Base-by-base conservation (phyloP, 2,888 invertebrate genomes). In the Automeris io region DNA sequence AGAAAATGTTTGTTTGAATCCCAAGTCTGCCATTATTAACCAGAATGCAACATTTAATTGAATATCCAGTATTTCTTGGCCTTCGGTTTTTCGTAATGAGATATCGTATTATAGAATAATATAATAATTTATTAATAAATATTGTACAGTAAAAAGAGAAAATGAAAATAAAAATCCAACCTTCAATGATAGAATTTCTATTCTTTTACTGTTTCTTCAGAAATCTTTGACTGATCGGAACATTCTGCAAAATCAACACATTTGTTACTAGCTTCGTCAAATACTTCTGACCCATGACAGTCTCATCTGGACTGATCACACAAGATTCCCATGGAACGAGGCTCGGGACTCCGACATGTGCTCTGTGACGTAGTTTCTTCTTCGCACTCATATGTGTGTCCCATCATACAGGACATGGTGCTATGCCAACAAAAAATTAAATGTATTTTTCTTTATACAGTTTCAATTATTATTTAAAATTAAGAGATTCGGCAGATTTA, bases 221-320 rank as follows among this genome's bases (percentile, higher is more conserved):
- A 35, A 8, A 51, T 37, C n/a, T 34, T 33, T 0, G 48, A 45
- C 22, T 65, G 61, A 5, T 59, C 48, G 0, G 64, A 53, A 35
- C 70, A 71, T 5, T 64, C 45, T 24, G 53, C 40, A 3, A 50
- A 7, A 0, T 35, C 19, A 2, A 67, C 65, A 35, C 70, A 70
- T 11, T 49, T 54, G 11, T 46, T 38, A 0, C 46, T 47, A 0
- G 47, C 53, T 35, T 67, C 63, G 13, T 70, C 69, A 62, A 56
- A 66, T 1, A 68, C 51, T 12, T 54, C 47, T 0, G 53, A 49
- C 0, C 48, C 36, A 0, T 42, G 38, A 24, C 70, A 70, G 21
- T 69, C 65, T 26, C 70, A 70, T 2, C 65, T 51, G 0, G 53
- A 51, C 16, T 46, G 61, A 44, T 70, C 69, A 33, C 68, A 70